Base-by-base conservation (phyloP, 2,888 invertebrate species). In the Eudemis profundana region DNA sequence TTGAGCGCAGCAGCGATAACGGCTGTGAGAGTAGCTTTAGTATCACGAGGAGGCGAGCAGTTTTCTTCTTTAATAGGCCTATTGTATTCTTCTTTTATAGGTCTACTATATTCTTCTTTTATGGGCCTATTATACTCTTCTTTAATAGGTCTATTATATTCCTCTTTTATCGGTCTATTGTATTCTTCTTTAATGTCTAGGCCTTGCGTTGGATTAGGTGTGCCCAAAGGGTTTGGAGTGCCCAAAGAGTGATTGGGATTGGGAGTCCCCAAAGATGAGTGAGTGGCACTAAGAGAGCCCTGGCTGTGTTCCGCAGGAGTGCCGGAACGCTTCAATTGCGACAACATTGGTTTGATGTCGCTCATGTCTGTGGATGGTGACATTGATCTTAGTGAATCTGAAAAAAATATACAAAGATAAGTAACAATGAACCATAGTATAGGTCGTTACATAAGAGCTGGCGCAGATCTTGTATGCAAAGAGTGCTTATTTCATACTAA, bases 1-100 rank as follows among this genome's bases (percentile, higher is more conserved):
- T 94, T 95, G 57, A 91, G 70, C 0, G 91, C 82, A 0, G 91
- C 86, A 7, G 85, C 75, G 27, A 87, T 80, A 0, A 91, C 89
- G 0, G 87, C 78, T 14, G 83, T 85, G 1, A 89, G 54, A 0
- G 81, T 84, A 1, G 86, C 69, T 69, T 86, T 90, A 0, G 78
- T 78, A 44, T 87, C 93, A 69, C 87, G 86, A 40, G 79, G 78
- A 0, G 89, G 79, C 0, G 90, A 81, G 0, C 74, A 84, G 70
- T 27, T 5, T 27, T 27, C 27, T 27, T 27, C 84, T 74, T 87
- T 86, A 0, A 85, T 82, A 38, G 12, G 19, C 5, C 47, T 23
- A 59, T 15, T 66, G 61, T 61, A 67, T 68, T 46, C 91, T 74
- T 85, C 90, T 66, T 87, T 93, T 61, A 82, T 46, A 10, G 12